Evolutionary conservation across 2,888 invertebrate genomes (phyloP).

Genomic region (Cyclophora punctaria): DNA sequence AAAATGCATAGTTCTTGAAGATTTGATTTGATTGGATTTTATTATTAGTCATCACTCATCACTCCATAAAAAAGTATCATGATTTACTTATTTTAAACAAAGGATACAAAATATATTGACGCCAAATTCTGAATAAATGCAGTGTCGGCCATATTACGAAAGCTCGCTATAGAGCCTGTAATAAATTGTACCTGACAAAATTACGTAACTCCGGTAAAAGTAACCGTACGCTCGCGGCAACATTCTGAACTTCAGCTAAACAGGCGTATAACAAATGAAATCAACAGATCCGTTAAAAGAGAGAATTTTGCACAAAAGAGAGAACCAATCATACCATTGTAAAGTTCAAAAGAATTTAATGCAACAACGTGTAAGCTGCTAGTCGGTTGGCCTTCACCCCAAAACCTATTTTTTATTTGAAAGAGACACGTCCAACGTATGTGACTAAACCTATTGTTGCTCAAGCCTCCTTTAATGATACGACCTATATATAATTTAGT

Average conservation of each 20-base stretch:
- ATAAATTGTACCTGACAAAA: conserved; percentile 63
- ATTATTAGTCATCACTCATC: no score
- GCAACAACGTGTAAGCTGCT: conserved; percentile 23
- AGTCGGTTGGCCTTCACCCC: conserved; percentile 44
- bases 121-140: conserved; percentile 35
- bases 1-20: no score
- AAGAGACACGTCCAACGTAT: conserved; percentile 45
- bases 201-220: conserved; percentile 71
- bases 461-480: conserved; percentile 34
- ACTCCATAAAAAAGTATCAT: no score
- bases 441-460: conserved; percentile 41
- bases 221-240: conserved; percentile 54
- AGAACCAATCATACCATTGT: neutral
- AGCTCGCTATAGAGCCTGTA: conserved; percentile 62
- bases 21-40: no score
- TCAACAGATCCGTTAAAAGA: conserved; percentile 5
- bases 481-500: conserved; percentile 20
- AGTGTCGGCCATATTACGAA: conserved; percentile 63
- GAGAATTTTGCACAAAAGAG: neutral
- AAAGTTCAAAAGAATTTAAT: conserved; percentile 18
- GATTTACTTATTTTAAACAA: no score
- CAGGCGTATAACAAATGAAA: conserved; percentile 20
- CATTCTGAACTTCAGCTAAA: conserved; percentile 57
- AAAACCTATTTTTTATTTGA: conserved; percentile 52
- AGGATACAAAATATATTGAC: no score